phyloP scores from a whole-genome alignment of 1,140 invertebrate species.

The Cyclargus thomasi region DNA sequence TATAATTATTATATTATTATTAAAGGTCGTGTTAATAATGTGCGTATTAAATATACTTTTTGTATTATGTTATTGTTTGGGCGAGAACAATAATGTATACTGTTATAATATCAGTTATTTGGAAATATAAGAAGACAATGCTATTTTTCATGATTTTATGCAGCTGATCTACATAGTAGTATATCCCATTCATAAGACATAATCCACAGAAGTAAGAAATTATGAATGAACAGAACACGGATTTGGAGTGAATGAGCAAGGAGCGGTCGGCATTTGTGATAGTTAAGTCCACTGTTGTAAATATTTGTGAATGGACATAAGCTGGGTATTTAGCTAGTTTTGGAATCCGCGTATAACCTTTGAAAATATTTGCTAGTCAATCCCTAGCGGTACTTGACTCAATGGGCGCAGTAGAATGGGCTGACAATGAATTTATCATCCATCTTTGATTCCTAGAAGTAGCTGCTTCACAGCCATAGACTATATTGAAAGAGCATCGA shows the following conservation, averaged over 20 bases:
- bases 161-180: slow-evolving; percentile 10
- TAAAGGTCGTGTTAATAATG: too few relatives aligned
- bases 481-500: too few relatives aligned
- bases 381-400: slow-evolving; percentile 9
- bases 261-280: slow-evolving; percentile 22
- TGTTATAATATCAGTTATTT: too few relatives aligned
- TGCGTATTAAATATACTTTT: too few relatives aligned
- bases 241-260: slow-evolving; percentile 2
- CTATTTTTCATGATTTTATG: background rate
- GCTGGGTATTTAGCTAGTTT: slow-evolving; percentile 16
- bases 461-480: background rate
- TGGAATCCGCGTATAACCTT: background rate
- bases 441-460: background rate
- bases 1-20: too few relatives aligned
- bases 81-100: too few relatives aligned
- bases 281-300: slow-evolving; percentile 50
- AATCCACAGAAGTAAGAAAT: slow-evolving; percentile 15
- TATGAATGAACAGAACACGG: slow-evolving; percentile 23
- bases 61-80: too few relatives aligned
- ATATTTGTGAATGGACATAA: slow-evolving; percentile 56
- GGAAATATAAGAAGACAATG: too few relatives aligned
- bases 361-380: slow-evolving; percentile 5
- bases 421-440: background rate
- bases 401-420: background rate
- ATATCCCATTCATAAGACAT: slow-evolving; percentile 9